Evolutionary conservation across 2,797 vertebrate genomes (phyloP), one percentile per base, ranked within the genome.

Genomic region (Phoebastria nigripes): DNA sequence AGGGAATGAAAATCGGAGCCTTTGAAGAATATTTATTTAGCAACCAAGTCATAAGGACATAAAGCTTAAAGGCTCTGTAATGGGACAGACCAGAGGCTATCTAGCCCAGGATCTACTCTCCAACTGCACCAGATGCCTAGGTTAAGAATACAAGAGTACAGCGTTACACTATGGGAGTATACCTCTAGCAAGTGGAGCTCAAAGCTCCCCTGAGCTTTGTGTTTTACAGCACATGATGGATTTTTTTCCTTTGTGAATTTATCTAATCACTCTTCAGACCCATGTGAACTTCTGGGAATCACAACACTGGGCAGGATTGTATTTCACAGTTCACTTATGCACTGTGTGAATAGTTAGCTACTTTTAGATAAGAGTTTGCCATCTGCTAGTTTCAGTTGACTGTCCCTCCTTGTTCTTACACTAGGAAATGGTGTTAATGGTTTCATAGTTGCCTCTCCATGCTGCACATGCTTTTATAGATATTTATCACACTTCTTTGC

Each of bases 171-270:
- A 42, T 1, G 6, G 41, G 58, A 94, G 39, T 12, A 39, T 4
- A 72, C 3, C 8, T 28, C 59, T 31, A 82, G 49, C 16, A 76
- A 59, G 10, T 12, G 25, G 25, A 88, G 41, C 66, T 87, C 70
- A 61, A 82, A 54, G 31, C 10, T 44, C 16, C 25, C 15, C 19
- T 9, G 3, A 49, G 20, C 9, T 4, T 15, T 0, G 0, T 10
- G 11, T 88, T 74, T 61, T 54, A 76, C 11, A 54, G 70, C 25
- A 55, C 12, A 13, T 8, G 8, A 2, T 8, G 5, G 7, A 20
- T 35, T 35, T 35, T 85, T 28, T 49, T 52, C 15, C 41, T 59
- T 35, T 15, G 17, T 44, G 31, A 51, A 71, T 81, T 74, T 66
- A 22, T 49, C 77, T 58, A n/a, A 49, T 49, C 15, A 7, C 31